Percentiles rank a stretch among this genome's conserved stretches.
phyloP scores from a whole-genome alignment of 2,113 vertebrate genomes.

The Picathartes gymnocephalus region DNA sequence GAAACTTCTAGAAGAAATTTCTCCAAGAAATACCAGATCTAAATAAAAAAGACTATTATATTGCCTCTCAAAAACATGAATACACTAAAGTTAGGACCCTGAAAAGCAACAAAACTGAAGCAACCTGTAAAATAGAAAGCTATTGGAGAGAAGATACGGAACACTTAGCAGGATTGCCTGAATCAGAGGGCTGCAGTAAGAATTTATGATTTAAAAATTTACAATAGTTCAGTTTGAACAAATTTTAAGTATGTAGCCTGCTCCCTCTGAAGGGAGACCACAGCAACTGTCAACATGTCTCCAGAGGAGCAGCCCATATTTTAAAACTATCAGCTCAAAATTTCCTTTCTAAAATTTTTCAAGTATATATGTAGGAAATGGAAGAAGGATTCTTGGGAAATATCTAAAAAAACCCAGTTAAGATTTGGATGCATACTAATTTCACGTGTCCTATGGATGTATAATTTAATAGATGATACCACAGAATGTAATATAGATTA shows the following conservation, averaged over 20 bases:
- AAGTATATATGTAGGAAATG: neutral
- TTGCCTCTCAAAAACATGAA: neutral
- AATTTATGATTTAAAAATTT: neutral
- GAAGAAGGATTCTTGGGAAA: neutral
- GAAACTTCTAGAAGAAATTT: neutral
- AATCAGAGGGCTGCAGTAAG: neutral
- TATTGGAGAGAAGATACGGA: neutral
- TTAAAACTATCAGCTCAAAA: neutral
- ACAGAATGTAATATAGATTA: slow-evolving; percentile 1
- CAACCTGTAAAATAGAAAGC: neutral
- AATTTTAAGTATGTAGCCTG: neutral
- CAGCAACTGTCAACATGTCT: neutral
- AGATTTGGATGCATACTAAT: neutral
- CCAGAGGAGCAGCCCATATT: neutral
- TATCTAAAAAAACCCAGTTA: neutral
- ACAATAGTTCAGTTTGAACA: neutral
- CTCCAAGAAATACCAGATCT: neutral
- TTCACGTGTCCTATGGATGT: neutral
- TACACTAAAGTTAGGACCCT: neutral
- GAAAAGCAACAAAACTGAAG: neutral
- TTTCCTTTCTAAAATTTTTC: neutral
- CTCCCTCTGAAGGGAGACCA: neutral
- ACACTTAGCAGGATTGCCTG: neutral
- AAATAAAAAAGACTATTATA: neutral
- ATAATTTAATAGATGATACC: neutral